Conservation (phyloP, 2,888 invertebrate genomes). For the Phengaris arion region DNA sequence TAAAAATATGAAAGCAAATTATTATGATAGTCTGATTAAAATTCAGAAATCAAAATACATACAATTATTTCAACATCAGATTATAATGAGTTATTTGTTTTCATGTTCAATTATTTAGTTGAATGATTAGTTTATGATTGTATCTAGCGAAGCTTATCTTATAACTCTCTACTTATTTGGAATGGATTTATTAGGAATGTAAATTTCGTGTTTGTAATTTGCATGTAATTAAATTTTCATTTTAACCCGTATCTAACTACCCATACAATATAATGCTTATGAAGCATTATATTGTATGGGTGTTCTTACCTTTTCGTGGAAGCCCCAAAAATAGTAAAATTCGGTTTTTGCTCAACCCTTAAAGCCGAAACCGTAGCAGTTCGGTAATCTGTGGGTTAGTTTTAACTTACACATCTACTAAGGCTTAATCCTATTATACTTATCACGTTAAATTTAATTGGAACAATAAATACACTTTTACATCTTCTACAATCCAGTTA, state of each 20-base stretch:
- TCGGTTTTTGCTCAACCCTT: constrained; percentile 64
- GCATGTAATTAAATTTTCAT: not conserved
- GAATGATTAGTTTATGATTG: not conserved
- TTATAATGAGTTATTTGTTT: too few species aligned
- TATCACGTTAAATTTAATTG: constrained; percentile 50
- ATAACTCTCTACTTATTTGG: not conserved
- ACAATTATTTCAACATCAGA: too few species aligned
- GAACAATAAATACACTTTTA: constrained; percentile 43
- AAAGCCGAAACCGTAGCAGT: constrained; percentile 71
- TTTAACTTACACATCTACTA: constrained; percentile 44
- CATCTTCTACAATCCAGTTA: constrained; percentile 1
- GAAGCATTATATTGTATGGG: too few species aligned
- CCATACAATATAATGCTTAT: not conserved
- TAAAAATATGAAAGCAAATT: too few species aligned
- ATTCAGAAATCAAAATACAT: too few species aligned
- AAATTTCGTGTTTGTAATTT: not conserved
- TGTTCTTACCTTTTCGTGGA: constrained; percentile 41
- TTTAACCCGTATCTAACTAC: not conserved
- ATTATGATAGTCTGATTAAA: too few species aligned
- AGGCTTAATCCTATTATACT: constrained; percentile 65
- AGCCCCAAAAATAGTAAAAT: constrained; percentile 49
- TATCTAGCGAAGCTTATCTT: not conserved
- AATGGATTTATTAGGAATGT: not conserved
- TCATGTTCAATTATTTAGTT: not conserved
- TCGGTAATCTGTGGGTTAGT: constrained; percentile 65